Conservation (phyloP, 1,140 invertebrate genomes). For the Caenorhabditis remanei region DNA sequence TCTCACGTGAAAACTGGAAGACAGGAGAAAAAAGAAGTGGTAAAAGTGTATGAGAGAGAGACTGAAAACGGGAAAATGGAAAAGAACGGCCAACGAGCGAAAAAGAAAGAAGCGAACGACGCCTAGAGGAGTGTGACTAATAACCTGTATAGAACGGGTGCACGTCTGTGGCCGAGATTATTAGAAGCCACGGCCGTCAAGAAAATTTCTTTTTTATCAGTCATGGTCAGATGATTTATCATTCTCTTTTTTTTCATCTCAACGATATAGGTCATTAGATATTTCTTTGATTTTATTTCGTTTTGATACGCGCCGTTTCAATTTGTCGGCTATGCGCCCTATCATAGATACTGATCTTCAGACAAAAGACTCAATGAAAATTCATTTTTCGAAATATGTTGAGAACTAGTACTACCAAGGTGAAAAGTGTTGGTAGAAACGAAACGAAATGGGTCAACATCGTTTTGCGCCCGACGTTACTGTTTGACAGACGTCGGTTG, state of each 20-base stretch:
- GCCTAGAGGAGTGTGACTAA: constrained; percentile 39
- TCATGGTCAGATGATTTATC: not conserved
- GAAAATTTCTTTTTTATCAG: not conserved
- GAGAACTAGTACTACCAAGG: not conserved
- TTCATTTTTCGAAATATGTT: not conserved
- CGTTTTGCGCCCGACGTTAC: not conserved
- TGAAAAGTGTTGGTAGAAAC: constrained; percentile 9
- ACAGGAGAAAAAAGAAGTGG: not conserved
- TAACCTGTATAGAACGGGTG: constrained; percentile 42
- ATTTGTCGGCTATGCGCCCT: not conserved
- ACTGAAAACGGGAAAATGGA: constrained; percentile 3
- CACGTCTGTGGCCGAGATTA: constrained; percentile 16
- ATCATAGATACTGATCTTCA: not conserved
- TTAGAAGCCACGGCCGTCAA: not conserved
- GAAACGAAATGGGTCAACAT: constrained; percentile 19
- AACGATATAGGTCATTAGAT: not conserved
- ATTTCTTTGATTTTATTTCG: not conserved
- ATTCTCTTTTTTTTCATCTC: not conserved
- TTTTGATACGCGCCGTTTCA: not conserved
- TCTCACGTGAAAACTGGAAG: constrained; percentile 39
- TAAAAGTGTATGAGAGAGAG: not conserved
- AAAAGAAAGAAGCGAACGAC: not conserved
- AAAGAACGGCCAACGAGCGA: constrained; percentile 4
- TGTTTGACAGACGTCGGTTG: not conserved
- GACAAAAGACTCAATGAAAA: not conserved